A percentile compares a stretch with the other conserved stretches of the same genome.
Evolutionary conservation across 2,113 vertebrate genomes (phyloP).

Genomic region (Talpa occidentalis): DNA sequence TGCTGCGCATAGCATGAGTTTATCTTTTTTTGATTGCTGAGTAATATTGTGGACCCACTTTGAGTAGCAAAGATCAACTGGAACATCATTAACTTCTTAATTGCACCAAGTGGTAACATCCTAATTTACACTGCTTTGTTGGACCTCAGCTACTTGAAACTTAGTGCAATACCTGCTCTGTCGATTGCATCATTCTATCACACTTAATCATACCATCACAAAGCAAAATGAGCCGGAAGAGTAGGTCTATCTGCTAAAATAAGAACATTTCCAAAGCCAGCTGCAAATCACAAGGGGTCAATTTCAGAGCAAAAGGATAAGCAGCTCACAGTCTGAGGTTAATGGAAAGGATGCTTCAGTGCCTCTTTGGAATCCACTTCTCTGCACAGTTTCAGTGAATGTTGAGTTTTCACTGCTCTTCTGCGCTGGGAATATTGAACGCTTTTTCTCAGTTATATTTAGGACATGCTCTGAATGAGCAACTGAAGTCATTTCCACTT

Average conservation of each 20-base stretch:
- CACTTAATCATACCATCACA: background rate
- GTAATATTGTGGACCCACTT: background rate
- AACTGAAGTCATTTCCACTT: slow-evolving; percentile 38
- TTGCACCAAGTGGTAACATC: background rate
- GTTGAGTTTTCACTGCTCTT: slow-evolving; percentile 34
- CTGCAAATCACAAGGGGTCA: slow-evolving; percentile 3
- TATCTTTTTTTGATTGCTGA: too few species aligned
- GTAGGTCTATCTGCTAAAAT: background rate
- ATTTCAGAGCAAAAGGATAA: slow-evolving; percentile 54
- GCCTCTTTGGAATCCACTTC: background rate
- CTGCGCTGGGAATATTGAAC: slow-evolving; percentile 13
- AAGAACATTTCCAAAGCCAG: background rate
- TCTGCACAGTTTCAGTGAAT: background rate
- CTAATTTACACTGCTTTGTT: slow-evolving; percentile 14
- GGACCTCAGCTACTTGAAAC: background rate
- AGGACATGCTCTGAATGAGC: slow-evolving; percentile 43
- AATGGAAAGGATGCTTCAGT: slow-evolving; percentile 46
- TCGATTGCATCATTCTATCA: background rate
- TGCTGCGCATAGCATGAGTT: too few species aligned
- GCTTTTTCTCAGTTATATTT: slow-evolving; percentile 46
- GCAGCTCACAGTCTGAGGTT: slow-evolving; percentile 17
- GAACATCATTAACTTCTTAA: background rate
- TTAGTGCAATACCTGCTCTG: background rate
- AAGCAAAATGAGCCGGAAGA: background rate
- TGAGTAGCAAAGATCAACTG: background rate